These are phyloP conservation scores for Stictocephala bisonia DNA, from an alignment of 2,888 invertebrate genomes.

Conservation along the genomic window DNA sequence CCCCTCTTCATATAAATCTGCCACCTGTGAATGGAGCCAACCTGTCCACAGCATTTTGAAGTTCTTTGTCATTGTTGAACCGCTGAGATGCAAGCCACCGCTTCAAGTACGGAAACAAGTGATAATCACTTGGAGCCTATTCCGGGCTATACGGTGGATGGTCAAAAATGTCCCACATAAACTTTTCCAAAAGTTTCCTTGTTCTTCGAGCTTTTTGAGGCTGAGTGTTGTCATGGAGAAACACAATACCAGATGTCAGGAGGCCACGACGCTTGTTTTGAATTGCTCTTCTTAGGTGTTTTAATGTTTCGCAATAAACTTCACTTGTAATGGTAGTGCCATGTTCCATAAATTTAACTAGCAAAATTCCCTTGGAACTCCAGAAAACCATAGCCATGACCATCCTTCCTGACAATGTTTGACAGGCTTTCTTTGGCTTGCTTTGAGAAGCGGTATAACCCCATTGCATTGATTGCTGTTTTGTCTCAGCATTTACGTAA, in stretches of 20 bases:
- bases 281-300: conserved; percentile 40
- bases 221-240: conserved; percentile 50
- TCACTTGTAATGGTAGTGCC: conserved; percentile 44
- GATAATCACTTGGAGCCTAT: background rate
- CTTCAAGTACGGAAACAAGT: background rate
- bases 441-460: conserved; percentile 26
- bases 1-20: background rate
- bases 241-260: conserved; percentile 41
- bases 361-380: conserved; percentile 42
- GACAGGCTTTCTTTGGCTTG: conserved; percentile 26
- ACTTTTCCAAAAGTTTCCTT: background rate
- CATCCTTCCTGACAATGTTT: conserved; percentile 45
- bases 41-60: background rate
- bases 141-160: conserved; percentile 7
- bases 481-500: no score
- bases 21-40: background rate
- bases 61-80: background rate
- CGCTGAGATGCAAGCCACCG: background rate
- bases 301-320: conserved; percentile 44
- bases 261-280: conserved; percentile 48
- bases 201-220: conserved; percentile 34
- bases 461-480: background rate
- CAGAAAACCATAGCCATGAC: conserved; percentile 48
- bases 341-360: conserved; percentile 47
- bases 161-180: conserved; percentile 46